Percentiles rank a stretch among this genome's conserved stretches.
Conservation (phyloP, 1,140 invertebrate species). For the Cardiocondyla obscurior region DNA sequence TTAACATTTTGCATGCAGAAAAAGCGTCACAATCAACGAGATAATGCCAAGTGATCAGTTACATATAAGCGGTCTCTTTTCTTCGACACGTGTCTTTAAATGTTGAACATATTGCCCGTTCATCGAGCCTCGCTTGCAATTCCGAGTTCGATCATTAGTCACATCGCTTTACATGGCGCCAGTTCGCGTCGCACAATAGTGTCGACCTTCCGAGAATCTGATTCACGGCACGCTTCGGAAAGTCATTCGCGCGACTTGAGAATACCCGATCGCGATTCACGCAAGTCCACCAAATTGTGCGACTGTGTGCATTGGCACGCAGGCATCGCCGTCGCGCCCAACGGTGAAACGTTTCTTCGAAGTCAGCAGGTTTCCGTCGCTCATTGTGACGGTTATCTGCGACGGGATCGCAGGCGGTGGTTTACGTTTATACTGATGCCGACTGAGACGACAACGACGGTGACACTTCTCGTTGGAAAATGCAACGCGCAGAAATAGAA, state of each 20-base stretch:
- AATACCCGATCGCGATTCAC: slow-evolving; percentile 21
- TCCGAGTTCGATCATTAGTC: slow-evolving; percentile 58
- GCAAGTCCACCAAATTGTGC: slow-evolving; percentile 49
- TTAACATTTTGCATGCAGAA: background rate
- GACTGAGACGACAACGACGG: background rate
- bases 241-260: slow-evolving; percentile 60
- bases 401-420: slow-evolving; percentile 7
- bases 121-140: slow-evolving; percentile 22
- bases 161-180: slow-evolving; percentile 53
- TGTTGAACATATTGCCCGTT: background rate
- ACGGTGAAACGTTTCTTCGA: slow-evolving; percentile 58
- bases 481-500: slow-evolving; percentile 40
- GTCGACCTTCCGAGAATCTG: slow-evolving; percentile 65
- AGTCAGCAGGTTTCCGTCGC: slow-evolving; percentile 39
- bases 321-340: slow-evolving; percentile 10
- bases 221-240: slow-evolving; percentile 60
- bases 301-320: slow-evolving; percentile 43
- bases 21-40: background rate
- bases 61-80: background rate
- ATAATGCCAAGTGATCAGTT: background rate
- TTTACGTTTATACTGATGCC: slow-evolving; percentile 19
- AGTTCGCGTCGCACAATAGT: slow-evolving; percentile 61
- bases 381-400: slow-evolving; percentile 32
- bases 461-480: slow-evolving; percentile 7
- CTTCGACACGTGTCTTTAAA: background rate